Evolutionary conservation across 2,113 vertebrate species (phyloP).

Genomic region (Azemiops feae): DNA sequence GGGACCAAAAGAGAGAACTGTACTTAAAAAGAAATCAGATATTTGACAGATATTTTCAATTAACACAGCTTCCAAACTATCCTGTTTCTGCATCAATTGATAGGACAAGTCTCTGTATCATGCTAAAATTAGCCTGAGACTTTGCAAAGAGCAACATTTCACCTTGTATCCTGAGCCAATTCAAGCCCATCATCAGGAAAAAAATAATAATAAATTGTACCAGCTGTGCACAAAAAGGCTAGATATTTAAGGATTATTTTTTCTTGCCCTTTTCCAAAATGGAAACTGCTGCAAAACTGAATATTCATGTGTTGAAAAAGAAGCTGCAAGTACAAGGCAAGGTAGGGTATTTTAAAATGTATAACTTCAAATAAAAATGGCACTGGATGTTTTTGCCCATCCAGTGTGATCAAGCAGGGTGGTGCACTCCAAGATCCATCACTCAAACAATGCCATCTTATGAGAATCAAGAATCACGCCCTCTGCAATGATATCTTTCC

Average conservation of each 20-base stretch:
- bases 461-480: background rate
- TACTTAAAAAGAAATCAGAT: background rate
- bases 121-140: background rate
- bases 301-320: background rate
- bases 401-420: background rate
- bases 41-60: background rate
- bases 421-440: background rate
- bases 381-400: background rate
- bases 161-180: background rate
- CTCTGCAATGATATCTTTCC: background rate
- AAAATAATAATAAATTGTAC: background rate
- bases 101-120: background rate
- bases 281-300: background rate
- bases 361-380: conserved; percentile 21
- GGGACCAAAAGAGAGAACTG: background rate
- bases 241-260: background rate
- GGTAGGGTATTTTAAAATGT: background rate
- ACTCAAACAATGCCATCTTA: background rate
- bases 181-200: background rate
- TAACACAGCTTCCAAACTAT: background rate
- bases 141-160: background rate
- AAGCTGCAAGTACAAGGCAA: background rate
- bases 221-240: background rate
- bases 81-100: background rate
- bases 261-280: background rate